Evolutionary conservation across 2,113 vertebrate species (phyloP).

Genomic region (Neogobius melanostomus): DNA sequence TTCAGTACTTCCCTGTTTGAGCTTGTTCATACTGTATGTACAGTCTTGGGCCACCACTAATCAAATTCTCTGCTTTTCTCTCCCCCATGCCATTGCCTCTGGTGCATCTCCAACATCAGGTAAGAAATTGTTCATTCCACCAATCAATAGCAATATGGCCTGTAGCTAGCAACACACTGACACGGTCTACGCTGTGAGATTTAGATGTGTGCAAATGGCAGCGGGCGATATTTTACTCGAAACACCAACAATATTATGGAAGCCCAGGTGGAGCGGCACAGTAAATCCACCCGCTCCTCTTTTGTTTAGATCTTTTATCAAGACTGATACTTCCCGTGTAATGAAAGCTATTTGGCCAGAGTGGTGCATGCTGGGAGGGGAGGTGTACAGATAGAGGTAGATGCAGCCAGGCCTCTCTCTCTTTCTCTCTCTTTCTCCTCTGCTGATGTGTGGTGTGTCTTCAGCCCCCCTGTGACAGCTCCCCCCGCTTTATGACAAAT

Average conservation of each 20-base stretch:
- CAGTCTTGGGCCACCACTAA: conserved; percentile 64
- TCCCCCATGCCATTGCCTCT: conserved; percentile 55
- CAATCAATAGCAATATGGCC: conserved; percentile 74
- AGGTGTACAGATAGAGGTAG: conserved; percentile 47
- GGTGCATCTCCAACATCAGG: conserved; percentile 73
- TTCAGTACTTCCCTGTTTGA: conserved; percentile 45
- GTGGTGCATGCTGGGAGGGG: conserved; percentile 49
- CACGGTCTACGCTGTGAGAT: conserved; percentile 59
- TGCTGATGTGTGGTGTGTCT: conserved; percentile 39
- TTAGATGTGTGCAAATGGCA: conserved; percentile 74
- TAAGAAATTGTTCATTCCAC: conserved; percentile 74
- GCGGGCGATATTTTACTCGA: conserved; percentile 62
- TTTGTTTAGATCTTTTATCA: conserved; percentile 73
- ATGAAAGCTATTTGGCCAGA: conserved; percentile 70
- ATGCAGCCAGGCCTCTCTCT: conserved; percentile 14
- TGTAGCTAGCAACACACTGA: conserved; percentile 58
- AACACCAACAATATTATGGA: conserved; percentile 69
- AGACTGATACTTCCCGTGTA: conserved; percentile 62
- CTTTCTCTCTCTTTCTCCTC: conserved; percentile 15
- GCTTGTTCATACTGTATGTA: conserved; percentile 47
- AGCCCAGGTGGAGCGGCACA: conserved; percentile 54
- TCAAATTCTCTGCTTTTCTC: conserved; percentile 66
- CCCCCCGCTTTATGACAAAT: conserved; percentile 65
- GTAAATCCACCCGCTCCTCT: conserved; percentile 59
- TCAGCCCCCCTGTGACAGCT: conserved; percentile 53